Base-by-base conservation (phyloP, 92 coral and sea anemone genomes). In the Epizoanthus fatuus region DNA sequence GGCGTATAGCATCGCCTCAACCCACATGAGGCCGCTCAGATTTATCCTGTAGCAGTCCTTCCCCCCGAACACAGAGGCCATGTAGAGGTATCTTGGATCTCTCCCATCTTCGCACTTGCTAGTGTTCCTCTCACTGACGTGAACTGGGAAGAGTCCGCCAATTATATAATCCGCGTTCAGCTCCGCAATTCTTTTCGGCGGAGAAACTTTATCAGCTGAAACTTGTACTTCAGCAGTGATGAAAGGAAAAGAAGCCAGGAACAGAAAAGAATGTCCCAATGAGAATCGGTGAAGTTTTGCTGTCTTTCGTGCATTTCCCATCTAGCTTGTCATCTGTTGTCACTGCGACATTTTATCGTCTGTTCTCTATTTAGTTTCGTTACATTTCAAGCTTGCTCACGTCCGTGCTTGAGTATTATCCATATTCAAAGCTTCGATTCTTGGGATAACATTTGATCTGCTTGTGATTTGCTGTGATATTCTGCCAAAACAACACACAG, bases 141-240 rank as follows among this genome's bases (percentile, higher is more conserved):
- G 95, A 14, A 93, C 94, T 0, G 99, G 99, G 39, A 97, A 94
- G 20, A 93, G 84, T 1, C 95, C 99, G 0, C 99, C 99, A 20
- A 97, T 79, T 54, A 92, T 86, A 56, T 85, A 84, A 79, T 97
- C 98, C 2, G 93, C 96, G 14, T 87, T 56, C 1, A 87, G 63
- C 9, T 92, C 75, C 69, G 91, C 74, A 12, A 85, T 83, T 57
- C 91, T 81, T 67, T 55, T 80, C 40, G 99, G 99, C 0, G 75
- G 74, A 40, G 69, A 75, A 39, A 72, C 65, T 0, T 16, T 66
- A 0, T 32, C n/a, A 37, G 7, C 19, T 20, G 42, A 39, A 76
- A 38, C 67, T 11, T 19, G 14, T 17, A 13, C 37, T 32, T 57
- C 68, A 8, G 11, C 19, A 15, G 22, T 4, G 20, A 64, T 3